Conservation (phyloP, 2,113 vertebrate species). For the Odocoileus hemionus region DNA sequence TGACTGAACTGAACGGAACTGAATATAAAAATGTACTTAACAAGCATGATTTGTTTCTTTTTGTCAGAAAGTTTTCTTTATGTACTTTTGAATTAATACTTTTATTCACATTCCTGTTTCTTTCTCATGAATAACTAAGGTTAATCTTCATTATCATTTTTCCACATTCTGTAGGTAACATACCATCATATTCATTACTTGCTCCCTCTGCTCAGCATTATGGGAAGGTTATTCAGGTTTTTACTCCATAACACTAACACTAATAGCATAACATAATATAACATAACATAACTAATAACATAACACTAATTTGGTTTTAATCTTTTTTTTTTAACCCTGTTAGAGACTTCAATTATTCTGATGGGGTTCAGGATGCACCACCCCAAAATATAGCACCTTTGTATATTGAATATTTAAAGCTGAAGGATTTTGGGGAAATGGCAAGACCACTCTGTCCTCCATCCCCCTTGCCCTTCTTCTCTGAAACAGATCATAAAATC, state of each 20-base stretch:
- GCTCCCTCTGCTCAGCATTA: not conserved
- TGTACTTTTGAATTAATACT: slow-evolving; percentile 13
- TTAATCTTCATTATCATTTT: slow-evolving; percentile 5
- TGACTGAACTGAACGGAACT: too few species aligned
- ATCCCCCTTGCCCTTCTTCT: not conserved
- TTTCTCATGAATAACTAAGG: slow-evolving; percentile 20
- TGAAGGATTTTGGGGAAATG: not conserved
- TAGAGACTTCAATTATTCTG: not conserved
- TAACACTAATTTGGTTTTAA: not conserved
- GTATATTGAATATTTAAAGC: not conserved
- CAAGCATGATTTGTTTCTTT: not conserved
- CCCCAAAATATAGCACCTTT: not conserved
- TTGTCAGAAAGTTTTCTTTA: not conserved
- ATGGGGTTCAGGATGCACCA: not conserved
- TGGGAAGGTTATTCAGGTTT: not conserved
- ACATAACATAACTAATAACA: not conserved
- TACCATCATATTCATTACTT: not conserved
- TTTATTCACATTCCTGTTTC: slow-evolving; percentile 11
- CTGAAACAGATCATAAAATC: not conserved
- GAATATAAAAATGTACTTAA: not conserved
- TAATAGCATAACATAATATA: not conserved
- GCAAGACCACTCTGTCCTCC: not conserved
- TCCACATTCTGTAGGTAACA: not conserved
- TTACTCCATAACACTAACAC: not conserved
- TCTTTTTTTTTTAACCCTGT: not conserved